These are phyloP conservation scores for Masnerella sp. DNA, from an alignment of 2,888 invertebrate genomes.

Conservation along the genomic window DNA sequence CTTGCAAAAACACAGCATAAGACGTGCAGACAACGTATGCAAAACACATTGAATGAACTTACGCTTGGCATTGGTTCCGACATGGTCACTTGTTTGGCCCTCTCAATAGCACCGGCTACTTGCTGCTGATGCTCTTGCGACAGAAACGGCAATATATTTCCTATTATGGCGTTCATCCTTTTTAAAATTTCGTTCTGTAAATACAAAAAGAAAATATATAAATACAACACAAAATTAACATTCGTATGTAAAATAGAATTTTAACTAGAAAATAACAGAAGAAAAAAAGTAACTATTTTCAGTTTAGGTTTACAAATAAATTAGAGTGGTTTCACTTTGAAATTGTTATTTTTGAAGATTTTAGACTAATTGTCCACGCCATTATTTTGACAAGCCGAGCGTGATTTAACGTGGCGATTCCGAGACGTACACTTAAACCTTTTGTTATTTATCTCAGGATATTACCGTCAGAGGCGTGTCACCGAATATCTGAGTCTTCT, in stretches of 20 bases:
- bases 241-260: too few species aligned
- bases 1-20: conserved; percentile 1
- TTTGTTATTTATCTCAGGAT: conserved; percentile 22
- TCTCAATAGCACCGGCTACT: conserved; percentile 96
- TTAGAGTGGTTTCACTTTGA: too few species aligned
- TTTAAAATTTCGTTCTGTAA: conserved; percentile 98
- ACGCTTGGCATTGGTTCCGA: conserved; percentile 98
- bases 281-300: too few species aligned
- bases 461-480: conserved; percentile 12
- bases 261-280: too few species aligned
- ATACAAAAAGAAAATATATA: conserved; percentile 22
- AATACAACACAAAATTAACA: too few species aligned
- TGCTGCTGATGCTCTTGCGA: conserved; percentile 98
- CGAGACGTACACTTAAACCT: too few species aligned
- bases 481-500: conserved; percentile 43
- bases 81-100: conserved; percentile 99
- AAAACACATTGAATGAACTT: conserved; percentile 78
- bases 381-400: conserved; percentile 41
- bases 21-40: conserved; percentile 16
- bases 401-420: too few species aligned
- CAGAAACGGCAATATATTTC: conserved; percentile 96
- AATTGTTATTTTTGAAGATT: too few species aligned
- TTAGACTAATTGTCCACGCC: conserved; percentile 21
- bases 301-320: too few species aligned
- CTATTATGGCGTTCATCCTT: conserved; percentile 96